These are phyloP conservation scores for Phrynocephalus forsythii DNA, from an alignment of 2,797 vertebrate species.

Conservation along the genomic window DNA sequence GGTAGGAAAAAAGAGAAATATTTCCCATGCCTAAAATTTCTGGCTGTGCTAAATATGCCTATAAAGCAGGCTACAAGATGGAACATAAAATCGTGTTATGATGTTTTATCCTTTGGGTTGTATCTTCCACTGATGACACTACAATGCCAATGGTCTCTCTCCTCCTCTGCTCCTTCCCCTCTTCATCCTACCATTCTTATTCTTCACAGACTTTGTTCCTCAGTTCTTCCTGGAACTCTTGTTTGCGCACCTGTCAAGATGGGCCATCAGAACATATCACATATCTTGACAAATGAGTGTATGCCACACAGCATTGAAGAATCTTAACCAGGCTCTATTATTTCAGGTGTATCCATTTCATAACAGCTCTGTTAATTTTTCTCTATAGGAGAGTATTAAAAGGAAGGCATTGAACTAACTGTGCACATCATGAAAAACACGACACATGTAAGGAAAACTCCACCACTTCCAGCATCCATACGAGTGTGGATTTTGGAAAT, in stretches of 20 bases:
- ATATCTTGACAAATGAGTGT: neutral
- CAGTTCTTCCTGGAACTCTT: neutral
- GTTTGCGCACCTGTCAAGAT: neutral
- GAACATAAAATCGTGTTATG: neutral
- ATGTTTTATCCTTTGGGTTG: neutral
- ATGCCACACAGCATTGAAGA: slow-evolving; percentile 3
- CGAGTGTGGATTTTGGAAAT: neutral
- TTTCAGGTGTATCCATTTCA: slow-evolving; percentile 16
- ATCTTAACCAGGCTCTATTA: neutral
- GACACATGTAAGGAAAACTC: neutral
- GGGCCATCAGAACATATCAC: neutral
- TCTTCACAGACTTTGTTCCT: neutral
- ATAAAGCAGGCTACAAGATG: no score
- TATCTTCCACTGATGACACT: neutral
- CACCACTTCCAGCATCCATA: slow-evolving; percentile 14
- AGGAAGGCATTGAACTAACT: slow-evolving; percentile 24
- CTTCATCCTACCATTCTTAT: neutral
- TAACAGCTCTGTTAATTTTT: neutral
- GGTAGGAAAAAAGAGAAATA: neutral
- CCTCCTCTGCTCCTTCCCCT: neutral
- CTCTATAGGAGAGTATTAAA: slow-evolving; percentile 18
- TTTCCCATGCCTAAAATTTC: neutral
- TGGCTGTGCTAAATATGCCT: neutral
- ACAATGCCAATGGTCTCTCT: no score
- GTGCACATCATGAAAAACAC: slow-evolving; percentile 19